Conservation (phyloP, 2,888 invertebrate genomes). For the Diabrotica balteata region DNA sequence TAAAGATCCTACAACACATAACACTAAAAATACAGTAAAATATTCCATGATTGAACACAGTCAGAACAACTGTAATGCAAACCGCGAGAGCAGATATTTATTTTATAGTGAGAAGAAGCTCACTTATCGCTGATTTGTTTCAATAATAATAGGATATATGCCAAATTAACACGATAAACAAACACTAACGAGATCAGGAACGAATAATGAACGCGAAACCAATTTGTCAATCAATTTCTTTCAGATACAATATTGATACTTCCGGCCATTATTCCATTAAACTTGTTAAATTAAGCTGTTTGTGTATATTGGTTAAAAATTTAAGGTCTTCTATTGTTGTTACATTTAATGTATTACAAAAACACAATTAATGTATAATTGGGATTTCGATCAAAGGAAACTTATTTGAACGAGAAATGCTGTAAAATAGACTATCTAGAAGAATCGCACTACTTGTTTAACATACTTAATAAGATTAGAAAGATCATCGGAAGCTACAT, state of each 20-base stretch:
- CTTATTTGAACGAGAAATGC: too few species aligned
- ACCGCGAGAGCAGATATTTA: slow-evolving; percentile 12
- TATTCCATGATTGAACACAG: slow-evolving; percentile 26
- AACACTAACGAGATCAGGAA: slow-evolving; percentile 33
- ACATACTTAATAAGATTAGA: too few species aligned
- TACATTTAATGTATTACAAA: too few species aligned
- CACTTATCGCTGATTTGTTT: too few species aligned
- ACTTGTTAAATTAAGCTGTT: neutral
- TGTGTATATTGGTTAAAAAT: too few species aligned
- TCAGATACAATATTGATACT: slow-evolving; percentile 27
- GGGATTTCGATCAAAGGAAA: too few species aligned
- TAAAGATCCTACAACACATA: slow-evolving; percentile 23
- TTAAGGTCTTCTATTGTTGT: too few species aligned
- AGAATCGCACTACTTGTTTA: too few species aligned
- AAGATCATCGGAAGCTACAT: too few species aligned
- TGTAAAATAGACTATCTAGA: too few species aligned
- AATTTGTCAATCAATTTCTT: slow-evolving; percentile 44
- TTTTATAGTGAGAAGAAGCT: slow-evolving; percentile 29
- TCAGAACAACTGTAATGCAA: neutral
- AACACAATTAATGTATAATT: too few species aligned
- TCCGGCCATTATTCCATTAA: slow-evolving; percentile 21
- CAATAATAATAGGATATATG: slow-evolving; percentile 48
- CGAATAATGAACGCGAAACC: slow-evolving; percentile 37
- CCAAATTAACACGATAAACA: slow-evolving; percentile 44
- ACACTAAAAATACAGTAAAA: slow-evolving; percentile 17